Percentiles rank a stretch among this genome's conserved stretches.
Evolutionary conservation across 2,888 invertebrate species (phyloP).

Genomic region (Autographa gamma): DNA sequence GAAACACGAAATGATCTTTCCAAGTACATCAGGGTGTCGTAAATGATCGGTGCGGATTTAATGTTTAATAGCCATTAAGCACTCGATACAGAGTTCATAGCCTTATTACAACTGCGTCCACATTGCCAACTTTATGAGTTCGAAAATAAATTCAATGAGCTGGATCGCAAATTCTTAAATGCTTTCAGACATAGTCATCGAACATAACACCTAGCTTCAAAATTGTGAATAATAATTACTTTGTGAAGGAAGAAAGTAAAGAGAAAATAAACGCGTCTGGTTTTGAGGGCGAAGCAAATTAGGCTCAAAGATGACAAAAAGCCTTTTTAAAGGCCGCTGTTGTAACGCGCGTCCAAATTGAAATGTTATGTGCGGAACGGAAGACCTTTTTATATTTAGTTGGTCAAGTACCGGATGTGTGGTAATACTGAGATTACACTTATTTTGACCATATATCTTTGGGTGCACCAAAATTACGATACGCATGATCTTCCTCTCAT

Average conservation of each 20-base stretch:
- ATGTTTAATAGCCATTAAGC: constrained; percentile 78
- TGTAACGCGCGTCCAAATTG: constrained; percentile 75
- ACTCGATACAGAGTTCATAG: constrained; percentile 67
- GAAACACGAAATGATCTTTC: constrained; percentile 71
- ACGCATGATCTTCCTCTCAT: constrained; percentile 62
- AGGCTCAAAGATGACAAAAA: constrained; percentile 84
- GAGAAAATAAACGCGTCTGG: constrained; percentile 59
- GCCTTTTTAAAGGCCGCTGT: constrained; percentile 57
- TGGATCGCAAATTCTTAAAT: constrained; percentile 41
- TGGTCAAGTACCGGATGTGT: constrained; percentile 84
- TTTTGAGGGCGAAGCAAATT: constrained; percentile 78
- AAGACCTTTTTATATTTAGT: constrained; percentile 78
- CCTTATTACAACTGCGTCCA: constrained; percentile 59
- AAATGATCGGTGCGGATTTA: constrained; percentile 70
- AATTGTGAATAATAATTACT: constrained; percentile 23
- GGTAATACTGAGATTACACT: constrained; percentile 70
- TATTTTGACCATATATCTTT: constrained; percentile 61
- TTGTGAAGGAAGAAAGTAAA: constrained; percentile 56
- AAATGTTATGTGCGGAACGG: constrained; percentile 85
- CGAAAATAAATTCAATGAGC: constrained; percentile 64
- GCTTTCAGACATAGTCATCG: constrained; percentile 20
- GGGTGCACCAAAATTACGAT: constrained; percentile 61
- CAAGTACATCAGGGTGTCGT: constrained; percentile 73
- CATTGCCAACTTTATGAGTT: constrained; percentile 59
- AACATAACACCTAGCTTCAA: constrained; percentile 16